A percentile compares a stretch with the other conserved stretches of the same genome.
phyloP scores from a whole-genome alignment of 2,113 vertebrate genomes.

The Tapirus terrestris region DNA sequence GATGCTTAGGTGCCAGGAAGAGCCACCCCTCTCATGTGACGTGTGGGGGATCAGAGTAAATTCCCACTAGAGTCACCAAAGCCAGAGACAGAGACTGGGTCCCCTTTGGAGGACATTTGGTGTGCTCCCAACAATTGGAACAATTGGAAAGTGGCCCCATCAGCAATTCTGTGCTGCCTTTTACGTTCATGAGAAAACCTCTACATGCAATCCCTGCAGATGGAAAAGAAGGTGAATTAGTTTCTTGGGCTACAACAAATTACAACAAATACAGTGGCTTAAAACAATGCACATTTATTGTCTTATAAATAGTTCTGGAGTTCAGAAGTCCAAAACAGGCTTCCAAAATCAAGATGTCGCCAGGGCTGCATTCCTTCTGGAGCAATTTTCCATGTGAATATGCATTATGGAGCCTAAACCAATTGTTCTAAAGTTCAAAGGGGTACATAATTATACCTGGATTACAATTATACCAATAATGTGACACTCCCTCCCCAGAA shows the following conservation, averaged over 20 bases:
- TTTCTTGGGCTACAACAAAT: not conserved
- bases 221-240: not conserved
- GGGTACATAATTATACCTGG: not conserved
- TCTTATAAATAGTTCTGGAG: not conserved
- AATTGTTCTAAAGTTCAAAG: not conserved
- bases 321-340: not conserved
- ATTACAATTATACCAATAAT: not conserved
- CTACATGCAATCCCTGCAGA: not conserved
- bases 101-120: not conserved
- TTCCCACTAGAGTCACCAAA: not conserved
- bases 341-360: not conserved
- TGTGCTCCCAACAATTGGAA: not conserved
- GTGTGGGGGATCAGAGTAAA: not conserved
- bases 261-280: not conserved
- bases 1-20: not conserved
- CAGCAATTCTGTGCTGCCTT: not conserved
- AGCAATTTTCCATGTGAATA: not conserved
- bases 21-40: not conserved
- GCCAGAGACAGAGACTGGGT: not conserved
- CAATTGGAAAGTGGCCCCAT: not conserved
- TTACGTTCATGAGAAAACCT: not conserved
- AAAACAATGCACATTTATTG: not conserved
- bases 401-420: not conserved
- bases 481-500: not conserved
- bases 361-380: not conserved